Conservation (phyloP, 2,888 invertebrate genomes). For the Minunthozetes semirufus region DNA sequence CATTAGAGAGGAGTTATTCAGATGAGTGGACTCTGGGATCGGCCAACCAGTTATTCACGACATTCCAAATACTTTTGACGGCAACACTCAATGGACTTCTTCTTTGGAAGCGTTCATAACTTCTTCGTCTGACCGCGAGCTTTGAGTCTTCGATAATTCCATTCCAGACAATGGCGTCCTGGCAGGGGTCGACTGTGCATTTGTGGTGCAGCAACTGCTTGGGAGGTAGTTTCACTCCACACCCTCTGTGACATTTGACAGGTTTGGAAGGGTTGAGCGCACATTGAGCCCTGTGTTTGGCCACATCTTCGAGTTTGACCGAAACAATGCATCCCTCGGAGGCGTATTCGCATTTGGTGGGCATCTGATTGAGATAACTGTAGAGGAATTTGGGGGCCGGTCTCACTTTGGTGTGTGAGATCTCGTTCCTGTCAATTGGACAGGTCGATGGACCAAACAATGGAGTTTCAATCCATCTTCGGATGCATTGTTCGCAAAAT, state of each 20-base stretch:
- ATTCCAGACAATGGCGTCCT: conserved; percentile 35
- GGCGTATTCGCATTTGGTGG: conserved; percentile 25
- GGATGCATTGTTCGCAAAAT: conserved; percentile 33
- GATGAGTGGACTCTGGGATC: conserved; percentile 30
- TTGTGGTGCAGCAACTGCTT: conserved; percentile 24
- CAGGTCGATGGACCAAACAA: conserved; percentile 31
- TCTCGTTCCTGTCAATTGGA: conserved; percentile 31
- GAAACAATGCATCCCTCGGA: conserved; percentile 28
- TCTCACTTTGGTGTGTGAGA: conserved; percentile 19
- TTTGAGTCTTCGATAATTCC: conserved; percentile 31
- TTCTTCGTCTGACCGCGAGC: conserved; percentile 21
- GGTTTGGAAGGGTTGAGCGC: conserved; percentile 34
- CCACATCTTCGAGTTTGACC: conserved; percentile 27
- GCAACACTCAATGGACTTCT: conserved; percentile 13
- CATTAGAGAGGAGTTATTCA: not conserved
- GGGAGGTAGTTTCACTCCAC: conserved; percentile 32
- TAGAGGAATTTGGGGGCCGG: conserved; percentile 31
- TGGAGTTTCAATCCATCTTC: conserved; percentile 32
- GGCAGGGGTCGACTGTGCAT: conserved; percentile 32
- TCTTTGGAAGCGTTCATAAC: conserved; percentile 30
- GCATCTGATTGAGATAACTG: conserved; percentile 26
- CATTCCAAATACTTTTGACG: conserved; percentile 31
- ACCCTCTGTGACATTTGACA: conserved; percentile 32
- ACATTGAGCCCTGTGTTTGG: conserved; percentile 28
- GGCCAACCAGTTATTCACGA: conserved; percentile 36